Evolutionary conservation across 1,140 invertebrate species (phyloP).

Genomic region (Homalodisca vitripennis): DNA sequence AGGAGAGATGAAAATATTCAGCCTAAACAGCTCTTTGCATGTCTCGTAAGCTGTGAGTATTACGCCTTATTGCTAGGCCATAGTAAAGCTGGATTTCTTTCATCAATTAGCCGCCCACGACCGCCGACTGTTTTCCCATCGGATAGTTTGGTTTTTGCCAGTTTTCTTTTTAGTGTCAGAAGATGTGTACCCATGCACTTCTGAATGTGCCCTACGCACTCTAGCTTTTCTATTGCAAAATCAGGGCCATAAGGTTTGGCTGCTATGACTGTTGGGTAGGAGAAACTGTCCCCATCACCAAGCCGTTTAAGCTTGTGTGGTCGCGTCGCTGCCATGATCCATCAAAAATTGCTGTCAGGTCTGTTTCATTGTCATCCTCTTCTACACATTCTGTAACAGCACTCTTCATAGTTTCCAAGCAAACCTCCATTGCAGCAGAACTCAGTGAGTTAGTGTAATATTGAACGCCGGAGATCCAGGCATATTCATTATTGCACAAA

Average conservation of each 20-base stretch:
- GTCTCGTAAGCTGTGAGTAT: no score
- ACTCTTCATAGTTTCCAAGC: constrained; percentile 8
- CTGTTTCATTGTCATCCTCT: constrained; percentile 11
- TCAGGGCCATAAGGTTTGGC: not conserved
- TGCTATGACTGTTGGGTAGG: not conserved
- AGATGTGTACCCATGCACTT: not conserved
- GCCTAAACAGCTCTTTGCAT: no score
- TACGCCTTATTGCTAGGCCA: no score
- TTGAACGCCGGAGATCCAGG: constrained; percentile 5
- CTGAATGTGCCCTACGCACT: not conserved
- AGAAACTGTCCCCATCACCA: not conserved
- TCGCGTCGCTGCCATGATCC: no score
- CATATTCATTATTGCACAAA: constrained; percentile 25
- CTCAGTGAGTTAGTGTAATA: not conserved
- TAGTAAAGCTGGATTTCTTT: constrained; percentile 42
- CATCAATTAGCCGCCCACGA: not conserved
- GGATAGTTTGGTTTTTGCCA: not conserved
- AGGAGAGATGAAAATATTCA: no score
- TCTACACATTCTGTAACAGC: constrained; percentile 17
- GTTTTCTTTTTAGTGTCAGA: not conserved
- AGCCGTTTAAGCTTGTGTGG: constrained; percentile 6
- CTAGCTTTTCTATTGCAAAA: not conserved
- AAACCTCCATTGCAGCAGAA: constrained; percentile 16
- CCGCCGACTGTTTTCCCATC: not conserved
- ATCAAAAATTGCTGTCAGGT: constrained; percentile 14